Evolutionary conservation across 1,140 invertebrate species (phyloP).

Genomic region (Atopsyche davidsoni): DNA sequence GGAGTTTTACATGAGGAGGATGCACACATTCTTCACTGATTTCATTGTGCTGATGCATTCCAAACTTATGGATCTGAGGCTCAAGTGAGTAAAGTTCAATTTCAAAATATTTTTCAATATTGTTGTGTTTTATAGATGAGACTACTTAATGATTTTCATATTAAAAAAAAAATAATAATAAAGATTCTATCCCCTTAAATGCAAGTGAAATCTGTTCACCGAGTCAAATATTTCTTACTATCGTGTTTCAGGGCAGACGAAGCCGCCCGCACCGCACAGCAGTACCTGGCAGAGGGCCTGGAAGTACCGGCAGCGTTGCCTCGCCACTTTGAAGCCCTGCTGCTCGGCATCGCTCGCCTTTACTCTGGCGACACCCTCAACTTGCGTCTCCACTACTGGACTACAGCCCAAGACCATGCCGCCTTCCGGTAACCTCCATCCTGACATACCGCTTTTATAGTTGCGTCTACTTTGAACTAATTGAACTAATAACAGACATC

Average conservation of each 20-base stretch:
- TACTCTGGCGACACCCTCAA: slow-evolving; percentile 70
- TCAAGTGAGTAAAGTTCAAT: slow-evolving; percentile 50
- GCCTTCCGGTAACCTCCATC: no score
- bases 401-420: no score
- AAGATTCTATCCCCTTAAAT: no score
- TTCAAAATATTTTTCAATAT: no score
- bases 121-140: background rate
- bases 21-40: slow-evolving; percentile 84
- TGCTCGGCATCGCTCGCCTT: slow-evolving; percentile 70
- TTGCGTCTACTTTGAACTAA: no score
- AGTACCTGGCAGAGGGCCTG: slow-evolving; percentile 75
- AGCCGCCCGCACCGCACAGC: slow-evolving; percentile 72
- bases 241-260: slow-evolving; percentile 73
- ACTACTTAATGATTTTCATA: no score
- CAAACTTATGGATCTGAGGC: slow-evolving; percentile 58
- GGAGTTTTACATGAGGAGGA: slow-evolving; percentile 76
- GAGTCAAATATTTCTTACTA: no score
- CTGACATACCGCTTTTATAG: no score
- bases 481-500: slow-evolving; percentile 21
- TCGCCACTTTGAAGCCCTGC: slow-evolving; percentile 77
- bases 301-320: slow-evolving; percentile 69
- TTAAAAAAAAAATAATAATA: no score
- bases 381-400: slow-evolving; percentile 80
- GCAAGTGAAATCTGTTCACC: no score
- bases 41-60: slow-evolving; percentile 91